Base-by-base conservation (phyloP, 2,113 vertebrate species). In the Vulpes ferrilata region DNA sequence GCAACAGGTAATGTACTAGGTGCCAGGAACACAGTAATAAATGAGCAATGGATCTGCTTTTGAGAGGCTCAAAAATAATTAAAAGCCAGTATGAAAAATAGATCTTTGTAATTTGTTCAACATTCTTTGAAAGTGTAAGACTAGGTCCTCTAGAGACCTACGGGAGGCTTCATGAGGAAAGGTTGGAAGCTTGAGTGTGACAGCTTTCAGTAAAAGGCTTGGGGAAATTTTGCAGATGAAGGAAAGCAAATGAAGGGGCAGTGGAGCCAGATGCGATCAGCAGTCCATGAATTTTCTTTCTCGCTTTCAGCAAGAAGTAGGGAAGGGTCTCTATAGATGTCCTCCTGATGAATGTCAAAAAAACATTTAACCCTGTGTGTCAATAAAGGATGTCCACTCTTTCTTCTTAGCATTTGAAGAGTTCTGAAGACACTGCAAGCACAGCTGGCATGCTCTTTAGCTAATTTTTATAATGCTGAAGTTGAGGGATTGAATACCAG, bases 11-110 rank as follows among this genome's bases (percentile, higher is more conserved):
- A 96, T 81, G 76, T 32, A 80, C 83, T 71, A 84, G 83, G 69
- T 80, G 80, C 59, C 57, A 94, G 43, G 35, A 97, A 95, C 81
- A 90, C 80, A 95, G 87, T 82, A 95, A 96, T 90, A 95, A 93
- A 94, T 84, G 90, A 96, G 71, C 57, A 90, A 90, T 51, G 22
- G n/a, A 90, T 32, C 4, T 57, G 23, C n/a, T 96, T 74, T 93
- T 80, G 43, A 96, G 79, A 80, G 43, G 22, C 51, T 92, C 53
- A 48, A 89, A 87, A 51, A 92, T 92, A 97, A 96, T 95, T 94
- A 89, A 96, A 96, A 93, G 30, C 25, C 76, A 95, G 38, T 59
- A 62, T 38, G 60, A 95, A 76, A 93, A 97, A 92, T 89, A 64
- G 2, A 60, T 64, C 27, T 23, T 86, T 23, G 13, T 53, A 91